Percentiles rank a stretch among this genome's conserved stretches.
These are phyloP conservation scores for Corythaeola cristata DNA, from an alignment of 2,113 vertebrate genomes.

Conservation along the genomic window DNA sequence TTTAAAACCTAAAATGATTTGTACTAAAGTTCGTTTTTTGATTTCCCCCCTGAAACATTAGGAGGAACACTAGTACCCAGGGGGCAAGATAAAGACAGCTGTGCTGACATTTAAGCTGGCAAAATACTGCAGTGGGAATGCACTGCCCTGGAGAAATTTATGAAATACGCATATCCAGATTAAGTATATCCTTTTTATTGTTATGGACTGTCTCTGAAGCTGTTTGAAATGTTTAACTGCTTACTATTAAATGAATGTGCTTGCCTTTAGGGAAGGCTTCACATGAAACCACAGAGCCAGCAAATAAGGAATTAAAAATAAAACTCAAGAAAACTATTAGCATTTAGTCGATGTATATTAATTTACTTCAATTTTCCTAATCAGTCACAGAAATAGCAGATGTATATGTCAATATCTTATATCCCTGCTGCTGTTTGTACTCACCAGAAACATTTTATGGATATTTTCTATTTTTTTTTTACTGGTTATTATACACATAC, in stretches of 20 bases:
- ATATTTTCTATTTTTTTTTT: background rate
- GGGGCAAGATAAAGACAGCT: slow-evolving; percentile 29
- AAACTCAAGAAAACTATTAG: background rate
- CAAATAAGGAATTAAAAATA: background rate
- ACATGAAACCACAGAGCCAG: background rate
- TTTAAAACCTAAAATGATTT: slow-evolving; percentile 21
- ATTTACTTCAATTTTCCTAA: background rate
- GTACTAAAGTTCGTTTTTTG: background rate
- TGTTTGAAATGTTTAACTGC: slow-evolving; percentile 33
- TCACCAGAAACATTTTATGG: background rate
- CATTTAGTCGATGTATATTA: background rate
- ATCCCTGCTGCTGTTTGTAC: background rate
- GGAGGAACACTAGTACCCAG: background rate
- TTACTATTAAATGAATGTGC: slow-evolving; percentile 7
- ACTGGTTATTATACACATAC: background rate
- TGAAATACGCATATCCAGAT: background rate
- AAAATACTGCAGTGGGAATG: slow-evolving; percentile 31
- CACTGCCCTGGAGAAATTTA: slow-evolving; percentile 16
- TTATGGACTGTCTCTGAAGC: slow-evolving; percentile 23
- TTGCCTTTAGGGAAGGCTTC: slow-evolving; percentile 22
- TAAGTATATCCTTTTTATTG: slow-evolving; percentile 35
- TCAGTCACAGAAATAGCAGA: background rate
- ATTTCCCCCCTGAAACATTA: slow-evolving; percentile 32
- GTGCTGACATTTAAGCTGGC: slow-evolving; percentile 33
- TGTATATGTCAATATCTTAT: background rate